Conservation (phyloP, 2,797 vertebrate genomes). For the Epinephelus coioides region DNA sequence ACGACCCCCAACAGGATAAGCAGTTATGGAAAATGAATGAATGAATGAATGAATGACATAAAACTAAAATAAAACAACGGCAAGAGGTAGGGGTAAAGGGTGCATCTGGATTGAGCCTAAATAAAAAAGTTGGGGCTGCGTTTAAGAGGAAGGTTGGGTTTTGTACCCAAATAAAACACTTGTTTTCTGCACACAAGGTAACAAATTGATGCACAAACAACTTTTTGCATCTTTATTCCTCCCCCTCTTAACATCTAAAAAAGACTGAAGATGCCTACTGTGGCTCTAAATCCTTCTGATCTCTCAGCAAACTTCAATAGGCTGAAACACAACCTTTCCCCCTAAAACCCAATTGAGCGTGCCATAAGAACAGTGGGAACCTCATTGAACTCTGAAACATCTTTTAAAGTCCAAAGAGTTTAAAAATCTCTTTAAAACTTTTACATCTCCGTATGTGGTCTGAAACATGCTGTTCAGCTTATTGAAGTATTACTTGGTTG, state of each 20-base stretch:
- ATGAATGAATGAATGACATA: too few relatives aligned
- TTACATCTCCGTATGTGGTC: conserved; percentile 31
- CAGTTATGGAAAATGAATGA: too few relatives aligned
- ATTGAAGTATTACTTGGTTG: conserved; percentile 22
- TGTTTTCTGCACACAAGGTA: too few relatives aligned
- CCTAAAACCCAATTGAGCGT: conserved; percentile 7
- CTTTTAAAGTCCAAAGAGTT: conserved; percentile 23
- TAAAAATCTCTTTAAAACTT: conserved; percentile 22
- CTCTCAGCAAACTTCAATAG: conserved; percentile 18
- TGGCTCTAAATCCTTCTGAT: conserved; percentile 11
- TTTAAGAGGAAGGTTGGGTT: too few relatives aligned
- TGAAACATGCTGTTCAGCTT: conserved; percentile 6
- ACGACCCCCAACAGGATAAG: too few relatives aligned
- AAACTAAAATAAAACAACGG: too few relatives aligned
- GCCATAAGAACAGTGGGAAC: conserved; percentile 20
- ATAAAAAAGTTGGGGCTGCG: too few relatives aligned
- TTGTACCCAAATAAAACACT: too few relatives aligned
- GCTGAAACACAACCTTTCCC: conserved; percentile 20
- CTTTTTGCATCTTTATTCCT: too few relatives aligned
- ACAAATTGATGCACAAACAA: too few relatives aligned
- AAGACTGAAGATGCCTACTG: not conserved
- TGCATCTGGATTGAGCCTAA: too few relatives aligned
- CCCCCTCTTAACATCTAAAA: not conserved
- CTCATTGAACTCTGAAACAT: conserved; percentile 7
- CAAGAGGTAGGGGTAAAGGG: too few relatives aligned